Conservation (phyloP, 2,888 invertebrate genomes). For the Macroteleia sp. region DNA sequence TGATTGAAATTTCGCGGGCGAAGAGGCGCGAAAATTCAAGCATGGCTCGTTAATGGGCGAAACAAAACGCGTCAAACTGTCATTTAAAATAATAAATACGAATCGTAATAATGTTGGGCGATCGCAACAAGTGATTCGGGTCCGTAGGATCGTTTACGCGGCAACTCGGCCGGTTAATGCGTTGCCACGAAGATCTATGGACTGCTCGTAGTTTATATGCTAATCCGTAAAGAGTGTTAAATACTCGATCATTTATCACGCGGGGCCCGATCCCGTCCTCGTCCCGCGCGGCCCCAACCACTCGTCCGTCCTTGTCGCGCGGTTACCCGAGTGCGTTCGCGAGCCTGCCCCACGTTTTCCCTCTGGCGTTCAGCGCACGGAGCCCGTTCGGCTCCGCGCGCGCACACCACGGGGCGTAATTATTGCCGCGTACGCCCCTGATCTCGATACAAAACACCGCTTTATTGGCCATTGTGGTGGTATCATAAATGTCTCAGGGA, state of each 20-base stretch:
- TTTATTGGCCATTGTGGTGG: constrained; percentile 32
- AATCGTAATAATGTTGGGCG: constrained; percentile 43
- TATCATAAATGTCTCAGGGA: constrained; percentile 55
- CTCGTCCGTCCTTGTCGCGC: constrained; percentile 32
- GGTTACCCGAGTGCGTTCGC: constrained; percentile 51
- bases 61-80: constrained; percentile 16
- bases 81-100: constrained; percentile 42
- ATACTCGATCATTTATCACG: constrained; percentile 84
- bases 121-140: constrained; percentile 43
- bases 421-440: constrained; percentile 61
- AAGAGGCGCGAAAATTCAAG: not conserved
- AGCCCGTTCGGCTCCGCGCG: constrained; percentile 9
- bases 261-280: constrained; percentile 76
- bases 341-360: constrained; percentile 42
- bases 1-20: too few relatives aligned
- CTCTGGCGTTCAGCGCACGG: constrained; percentile 48
- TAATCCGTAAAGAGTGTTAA: constrained; percentile 84
- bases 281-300: constrained; percentile 37
- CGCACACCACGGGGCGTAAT: constrained; percentile 61
- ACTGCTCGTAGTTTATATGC: constrained; percentile 84
- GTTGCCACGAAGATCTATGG: constrained; percentile 84
- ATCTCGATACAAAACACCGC: constrained; percentile 49
- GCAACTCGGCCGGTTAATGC: constrained; percentile 80
- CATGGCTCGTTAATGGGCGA: not conserved
- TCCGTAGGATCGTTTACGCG: constrained; percentile 67